Percentiles rank a stretch among this genome's conserved stretches.
These are phyloP conservation scores for Todiramphus saurophagus DNA, from an alignment of 2,113 vertebrate species.

Conservation along the genomic window DNA sequence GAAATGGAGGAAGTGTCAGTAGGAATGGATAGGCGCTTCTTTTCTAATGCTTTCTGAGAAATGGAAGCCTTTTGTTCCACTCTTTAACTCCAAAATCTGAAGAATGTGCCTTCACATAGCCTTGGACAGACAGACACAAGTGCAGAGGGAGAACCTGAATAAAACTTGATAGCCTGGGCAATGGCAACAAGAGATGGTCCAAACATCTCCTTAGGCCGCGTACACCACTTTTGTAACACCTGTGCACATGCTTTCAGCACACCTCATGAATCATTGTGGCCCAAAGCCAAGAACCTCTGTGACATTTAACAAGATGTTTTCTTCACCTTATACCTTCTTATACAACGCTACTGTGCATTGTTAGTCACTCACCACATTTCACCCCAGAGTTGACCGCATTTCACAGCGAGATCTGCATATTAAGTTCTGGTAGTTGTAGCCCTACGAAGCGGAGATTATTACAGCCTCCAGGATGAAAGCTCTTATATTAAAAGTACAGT, in stretches of 20 bases:
- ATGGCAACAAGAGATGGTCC: neutral
- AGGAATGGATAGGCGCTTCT: neutral
- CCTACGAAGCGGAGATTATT: neutral
- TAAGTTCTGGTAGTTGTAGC: neutral
- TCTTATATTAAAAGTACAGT: neutral
- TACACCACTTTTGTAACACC: neutral
- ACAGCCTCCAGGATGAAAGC: neutral
- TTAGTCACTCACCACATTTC: neutral
- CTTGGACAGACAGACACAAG: neutral
- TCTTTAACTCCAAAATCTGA: neutral
- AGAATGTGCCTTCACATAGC: neutral
- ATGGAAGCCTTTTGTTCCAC: neutral
- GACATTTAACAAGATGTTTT: neutral
- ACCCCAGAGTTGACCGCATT: neutral
- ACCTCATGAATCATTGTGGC: neutral
- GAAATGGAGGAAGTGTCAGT: neutral
- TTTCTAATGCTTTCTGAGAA: neutral
- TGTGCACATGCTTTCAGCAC: neutral
- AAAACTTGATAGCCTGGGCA: neutral
- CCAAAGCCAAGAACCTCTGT: neutral
- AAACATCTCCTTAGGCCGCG: neutral
- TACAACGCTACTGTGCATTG: accelerated
- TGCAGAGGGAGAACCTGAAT: neutral
- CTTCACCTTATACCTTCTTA: neutral
- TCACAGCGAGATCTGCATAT: neutral